Evolutionary conservation across 2,113 vertebrate species (phyloP).

Genomic region (Ophthalmolycus amberensis): DNA sequence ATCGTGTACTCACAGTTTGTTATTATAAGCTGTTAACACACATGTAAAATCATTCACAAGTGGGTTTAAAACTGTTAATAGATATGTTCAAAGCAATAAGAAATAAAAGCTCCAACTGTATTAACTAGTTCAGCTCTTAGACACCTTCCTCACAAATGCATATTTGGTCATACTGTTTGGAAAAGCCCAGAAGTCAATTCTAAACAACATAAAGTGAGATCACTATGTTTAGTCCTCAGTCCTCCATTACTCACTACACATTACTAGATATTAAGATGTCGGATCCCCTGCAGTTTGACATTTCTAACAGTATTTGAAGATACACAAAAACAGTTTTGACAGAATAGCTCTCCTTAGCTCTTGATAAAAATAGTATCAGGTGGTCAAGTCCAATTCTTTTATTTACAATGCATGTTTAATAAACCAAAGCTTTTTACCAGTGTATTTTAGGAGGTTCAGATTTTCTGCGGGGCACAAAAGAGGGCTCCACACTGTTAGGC

Average conservation of each 20-base stretch:
- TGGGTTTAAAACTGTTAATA: no score
- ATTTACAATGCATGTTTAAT: not conserved
- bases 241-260: not conserved
- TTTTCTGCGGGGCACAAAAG: not conserved
- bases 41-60: no score
- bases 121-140: not conserved
- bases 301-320: not conserved
- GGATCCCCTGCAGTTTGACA: not conserved
- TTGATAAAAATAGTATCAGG: not conserved
- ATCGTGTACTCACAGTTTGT: no score
- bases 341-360: not conserved
- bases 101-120: no score
- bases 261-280: not conserved
- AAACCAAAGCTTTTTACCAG: not conserved
- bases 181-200: not conserved
- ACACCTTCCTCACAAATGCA: not conserved
- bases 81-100: no score
- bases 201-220: not conserved
- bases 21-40: no score
- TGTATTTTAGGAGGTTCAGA: not conserved
- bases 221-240: not conserved
- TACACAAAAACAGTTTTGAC: not conserved
- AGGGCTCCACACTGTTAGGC: not conserved
- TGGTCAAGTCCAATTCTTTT: not conserved
- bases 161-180: not conserved